A percentile compares a stretch with the other conserved stretches of the same genome.
phyloP scores from a whole-genome alignment of 2,797 vertebrate species.

The Sebastes vulpes region DNA sequence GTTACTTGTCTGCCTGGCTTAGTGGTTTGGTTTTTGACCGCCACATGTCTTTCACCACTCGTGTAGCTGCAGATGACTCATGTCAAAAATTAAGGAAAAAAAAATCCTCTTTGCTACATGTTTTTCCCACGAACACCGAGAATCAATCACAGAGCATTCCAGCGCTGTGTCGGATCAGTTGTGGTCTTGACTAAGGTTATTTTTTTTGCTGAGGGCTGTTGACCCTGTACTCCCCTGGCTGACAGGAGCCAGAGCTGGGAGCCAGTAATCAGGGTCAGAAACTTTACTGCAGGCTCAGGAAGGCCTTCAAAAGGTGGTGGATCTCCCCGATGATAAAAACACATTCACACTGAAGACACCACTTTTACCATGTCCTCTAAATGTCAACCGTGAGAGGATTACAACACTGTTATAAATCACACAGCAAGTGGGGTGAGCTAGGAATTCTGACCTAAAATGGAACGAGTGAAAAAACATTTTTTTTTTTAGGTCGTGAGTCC shows the following conservation, averaged over 20 bases:
- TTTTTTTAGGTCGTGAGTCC: slow-evolving; percentile 64
- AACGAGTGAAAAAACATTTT: slow-evolving; percentile 61
- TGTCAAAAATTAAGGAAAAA: slow-evolving; percentile 22
- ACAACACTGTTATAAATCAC: slow-evolving; percentile 73
- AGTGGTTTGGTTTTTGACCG: slow-evolving; percentile 42
- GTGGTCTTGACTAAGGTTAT: slow-evolving; percentile 44
- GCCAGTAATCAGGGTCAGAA: slow-evolving; percentile 80
- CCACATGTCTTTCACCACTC: slow-evolving; percentile 37
- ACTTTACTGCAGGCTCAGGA: slow-evolving; percentile 78
- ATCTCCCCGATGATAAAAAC: slow-evolving; percentile 74
- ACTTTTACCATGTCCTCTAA: slow-evolving; percentile 78
- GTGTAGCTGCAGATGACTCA: slow-evolving; percentile 26
- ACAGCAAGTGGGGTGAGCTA: slow-evolving; percentile 52
- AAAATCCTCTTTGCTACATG: slow-evolving; percentile 8
- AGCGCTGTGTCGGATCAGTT: slow-evolving; percentile 54
- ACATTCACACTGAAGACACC: slow-evolving; percentile 68
- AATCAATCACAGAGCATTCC: slow-evolving; percentile 58
- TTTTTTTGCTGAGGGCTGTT: slow-evolving; percentile 71
- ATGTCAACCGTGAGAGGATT: slow-evolving; percentile 75
- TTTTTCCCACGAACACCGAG: slow-evolving; percentile 36
- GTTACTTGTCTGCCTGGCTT: slow-evolving; percentile 51
- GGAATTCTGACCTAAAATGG: slow-evolving; percentile 68
- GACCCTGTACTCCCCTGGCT: slow-evolving; percentile 67
- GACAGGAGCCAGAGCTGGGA: slow-evolving; percentile 80
- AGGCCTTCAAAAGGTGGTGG: slow-evolving; percentile 79